phyloP scores from a whole-genome alignment of 2,888 invertebrate genomes.

The Eupeodes luniger region DNA sequence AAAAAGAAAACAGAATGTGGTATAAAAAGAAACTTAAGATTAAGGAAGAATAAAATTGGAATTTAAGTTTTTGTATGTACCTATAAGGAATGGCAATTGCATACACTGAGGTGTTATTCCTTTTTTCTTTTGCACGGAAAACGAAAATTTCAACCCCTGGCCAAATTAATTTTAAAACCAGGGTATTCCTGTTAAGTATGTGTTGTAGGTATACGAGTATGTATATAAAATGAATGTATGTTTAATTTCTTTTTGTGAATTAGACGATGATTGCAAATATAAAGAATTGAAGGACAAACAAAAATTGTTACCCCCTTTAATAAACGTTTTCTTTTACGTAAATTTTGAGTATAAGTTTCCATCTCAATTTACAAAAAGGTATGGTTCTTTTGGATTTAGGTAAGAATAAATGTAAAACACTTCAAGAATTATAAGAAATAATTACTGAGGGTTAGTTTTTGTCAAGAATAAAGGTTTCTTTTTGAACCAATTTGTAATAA shows the following conservation, averaged over 20 bases:
- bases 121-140: neutral
- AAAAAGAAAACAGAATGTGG: conserved; percentile 15
- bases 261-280: neutral
- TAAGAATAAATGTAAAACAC: neutral
- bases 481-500: neutral
- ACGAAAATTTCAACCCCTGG: conserved; percentile 10
- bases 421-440: neutral
- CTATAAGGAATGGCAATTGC: conserved; percentile 2
- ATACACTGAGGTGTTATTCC: conserved; percentile 42
- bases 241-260: neutral
- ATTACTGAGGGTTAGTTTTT: neutral
- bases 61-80: conserved; percentile 43
- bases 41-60: conserved; percentile 56
- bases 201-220: neutral
- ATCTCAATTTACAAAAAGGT: conserved; percentile 26
- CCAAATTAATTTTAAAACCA: neutral
- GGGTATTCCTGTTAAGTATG: neutral
- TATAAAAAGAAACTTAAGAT: conserved; percentile 55
- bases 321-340: conserved; percentile 14
- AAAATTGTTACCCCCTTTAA: conserved; percentile 21
- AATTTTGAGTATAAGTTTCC: conserved; percentile 28
- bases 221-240: neutral
- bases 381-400: neutral
- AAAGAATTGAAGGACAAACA: neutral
- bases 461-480: neutral